phyloP scores from a whole-genome alignment of 1,140 invertebrate species.

The Matsumurasca onukii region DNA sequence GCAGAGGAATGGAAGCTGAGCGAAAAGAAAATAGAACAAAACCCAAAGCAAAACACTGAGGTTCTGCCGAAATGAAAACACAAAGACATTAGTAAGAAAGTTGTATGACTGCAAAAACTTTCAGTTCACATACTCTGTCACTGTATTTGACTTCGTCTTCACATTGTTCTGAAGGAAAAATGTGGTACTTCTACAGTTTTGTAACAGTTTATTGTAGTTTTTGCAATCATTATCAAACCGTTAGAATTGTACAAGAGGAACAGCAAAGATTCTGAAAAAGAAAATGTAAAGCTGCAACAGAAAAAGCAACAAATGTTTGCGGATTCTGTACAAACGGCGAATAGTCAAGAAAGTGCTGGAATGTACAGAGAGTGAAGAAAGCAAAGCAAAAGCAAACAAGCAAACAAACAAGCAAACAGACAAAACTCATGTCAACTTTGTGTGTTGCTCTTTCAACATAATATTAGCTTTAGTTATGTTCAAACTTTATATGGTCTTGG shows the following conservation, averaged over 20 bases:
- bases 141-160: too few species aligned
- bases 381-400: constrained; percentile 12
- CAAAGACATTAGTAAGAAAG: constrained; percentile 22
- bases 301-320: constrained; percentile 13
- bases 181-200: too few species aligned
- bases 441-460: neutral
- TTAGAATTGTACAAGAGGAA: neutral
- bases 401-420: constrained; percentile 13
- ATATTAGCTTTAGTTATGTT: neutral
- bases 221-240: constrained; percentile 6
- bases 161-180: too few species aligned
- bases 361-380: constrained; percentile 14
- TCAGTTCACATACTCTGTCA: constrained; percentile 24
- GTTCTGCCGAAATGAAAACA: constrained; percentile 26
- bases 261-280: neutral
- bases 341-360: constrained; percentile 1
- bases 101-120: constrained; percentile 22
- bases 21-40: constrained; percentile 6
- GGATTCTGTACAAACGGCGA: neutral
- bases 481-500: neutral
- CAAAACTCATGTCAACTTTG: constrained; percentile 2
- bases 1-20: constrained; percentile 14
- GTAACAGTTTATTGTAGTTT: neutral
- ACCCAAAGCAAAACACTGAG: constrained; percentile 14
- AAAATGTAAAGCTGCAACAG: constrained; percentile 7